A percentile compares a stretch with the other conserved stretches of the same genome.
Conservation (phyloP, 92 coral and sea anemone genomes). For the Meandrina meandrites region DNA sequence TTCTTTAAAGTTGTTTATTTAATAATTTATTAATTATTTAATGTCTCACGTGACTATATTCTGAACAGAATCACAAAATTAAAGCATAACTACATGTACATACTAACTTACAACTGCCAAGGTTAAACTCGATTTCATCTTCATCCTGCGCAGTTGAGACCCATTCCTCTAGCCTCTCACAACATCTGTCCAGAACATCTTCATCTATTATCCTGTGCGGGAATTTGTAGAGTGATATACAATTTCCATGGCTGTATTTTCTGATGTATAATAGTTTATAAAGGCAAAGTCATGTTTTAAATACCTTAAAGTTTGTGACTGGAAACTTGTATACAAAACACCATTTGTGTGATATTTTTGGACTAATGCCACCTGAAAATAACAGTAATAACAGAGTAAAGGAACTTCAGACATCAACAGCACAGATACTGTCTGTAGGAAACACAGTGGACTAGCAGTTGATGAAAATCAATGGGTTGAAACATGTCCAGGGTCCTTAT, state of each 20-base stretch:
- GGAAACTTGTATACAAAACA: slow-evolving; percentile 37
- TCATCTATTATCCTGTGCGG: slow-evolving; percentile 73
- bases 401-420: neutral
- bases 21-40: too few species aligned
- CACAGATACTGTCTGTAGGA: neutral
- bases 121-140: slow-evolving; percentile 62
- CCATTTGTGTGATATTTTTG: slow-evolving; percentile 45
- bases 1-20: too few species aligned
- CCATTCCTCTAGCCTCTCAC: slow-evolving; percentile 82
- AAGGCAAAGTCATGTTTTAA: neutral
- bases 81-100: neutral
- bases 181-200: slow-evolving; percentile 55
- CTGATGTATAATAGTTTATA: too few species aligned
- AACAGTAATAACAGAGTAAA: neutral
- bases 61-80: neutral
- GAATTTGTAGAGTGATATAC: too few species aligned
- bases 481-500: neutral
- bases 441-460: neutral
- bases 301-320: slow-evolving; percentile 38
- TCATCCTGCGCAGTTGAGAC: slow-evolving; percentile 64
- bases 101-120: slow-evolving; percentile 67
- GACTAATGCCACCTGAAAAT: slow-evolving; percentile 7
- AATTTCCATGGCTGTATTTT: too few species aligned
- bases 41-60: too few species aligned
- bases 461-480: too few species aligned